These are phyloP conservation scores for Mandrillus leucophaeus DNA, from an alignment of 2,113 vertebrate genomes.

Conservation along the genomic window DNA sequence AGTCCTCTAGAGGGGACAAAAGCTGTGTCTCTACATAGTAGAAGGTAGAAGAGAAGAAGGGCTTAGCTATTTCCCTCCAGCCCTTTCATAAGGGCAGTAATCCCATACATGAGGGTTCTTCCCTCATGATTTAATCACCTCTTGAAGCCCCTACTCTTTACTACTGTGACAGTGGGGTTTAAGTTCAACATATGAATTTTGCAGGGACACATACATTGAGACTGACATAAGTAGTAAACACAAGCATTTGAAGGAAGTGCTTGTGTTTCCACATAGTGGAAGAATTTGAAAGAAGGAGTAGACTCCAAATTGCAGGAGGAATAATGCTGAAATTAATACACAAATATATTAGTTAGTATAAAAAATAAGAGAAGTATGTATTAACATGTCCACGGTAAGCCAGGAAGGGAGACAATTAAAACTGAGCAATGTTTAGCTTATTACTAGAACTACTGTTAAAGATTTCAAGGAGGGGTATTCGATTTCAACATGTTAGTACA, in stretches of 20 bases:
- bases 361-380: not conserved
- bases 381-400: not conserved
- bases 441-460: not conserved
- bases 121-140: not conserved
- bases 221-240: not conserved
- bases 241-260: not conserved
- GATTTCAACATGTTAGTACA: not conserved
- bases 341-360: not conserved
- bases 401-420: not conserved
- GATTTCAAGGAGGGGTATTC: not conserved
- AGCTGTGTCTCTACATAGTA: not conserved
- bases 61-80: not conserved
- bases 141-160: not conserved
- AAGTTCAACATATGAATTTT: not conserved
- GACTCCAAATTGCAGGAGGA: not conserved
- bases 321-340: not conserved
- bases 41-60: not conserved
- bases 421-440: not conserved
- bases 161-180: not conserved
- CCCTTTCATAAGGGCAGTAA: not conserved
- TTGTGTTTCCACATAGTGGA: not conserved
- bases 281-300: not conserved
- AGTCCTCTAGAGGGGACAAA: not conserved
- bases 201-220: not conserved
- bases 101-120: not conserved